Evolutionary conservation across 2,888 invertebrate species (phyloP).

Genomic region (Strigamia transsilvanica): DNA sequence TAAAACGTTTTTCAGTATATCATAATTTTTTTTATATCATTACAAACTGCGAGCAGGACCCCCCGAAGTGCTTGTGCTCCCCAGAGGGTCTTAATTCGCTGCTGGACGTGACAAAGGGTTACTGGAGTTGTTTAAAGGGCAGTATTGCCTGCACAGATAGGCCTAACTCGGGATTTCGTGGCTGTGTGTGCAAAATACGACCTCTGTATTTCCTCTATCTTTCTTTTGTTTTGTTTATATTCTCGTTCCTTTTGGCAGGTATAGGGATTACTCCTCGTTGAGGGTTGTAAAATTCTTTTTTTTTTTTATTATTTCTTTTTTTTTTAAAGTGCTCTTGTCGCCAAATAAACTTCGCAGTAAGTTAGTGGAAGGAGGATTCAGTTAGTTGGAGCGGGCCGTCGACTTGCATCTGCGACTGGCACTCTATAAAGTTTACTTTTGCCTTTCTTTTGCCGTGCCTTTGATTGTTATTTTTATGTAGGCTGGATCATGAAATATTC

Average conservation of each 20-base stretch:
- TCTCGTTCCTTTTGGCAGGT: constrained; percentile 25
- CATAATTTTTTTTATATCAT: too few species aligned
- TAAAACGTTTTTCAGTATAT: too few species aligned
- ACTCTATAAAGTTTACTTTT: constrained; percentile 30
- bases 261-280: constrained; percentile 21
- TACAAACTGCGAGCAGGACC: too few species aligned
- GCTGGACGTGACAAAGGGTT: not conserved
- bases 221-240: constrained; percentile 1
- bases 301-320: not conserved
- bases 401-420: constrained; percentile 20
- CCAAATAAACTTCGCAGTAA: constrained; percentile 13
- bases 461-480: constrained; percentile 30
- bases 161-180: constrained; percentile 13
- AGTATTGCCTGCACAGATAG: not conserved
- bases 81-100: too few species aligned
- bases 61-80: too few species aligned
- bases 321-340: constrained; percentile 24
- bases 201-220: constrained; percentile 4
- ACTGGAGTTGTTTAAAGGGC: constrained; percentile 18
- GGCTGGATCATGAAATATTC: constrained; percentile 26
- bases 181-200: constrained; percentile 15
- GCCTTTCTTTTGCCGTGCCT: constrained; percentile 20
- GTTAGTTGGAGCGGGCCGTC: constrained; percentile 24
- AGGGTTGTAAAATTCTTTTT: constrained; percentile 4
- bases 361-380: constrained; percentile 26